Evolutionary conservation across 2,888 invertebrate genomes (phyloP), one percentile per base, ranked within the genome.

Genomic region (Rhogogaster chlorosoma): DNA sequence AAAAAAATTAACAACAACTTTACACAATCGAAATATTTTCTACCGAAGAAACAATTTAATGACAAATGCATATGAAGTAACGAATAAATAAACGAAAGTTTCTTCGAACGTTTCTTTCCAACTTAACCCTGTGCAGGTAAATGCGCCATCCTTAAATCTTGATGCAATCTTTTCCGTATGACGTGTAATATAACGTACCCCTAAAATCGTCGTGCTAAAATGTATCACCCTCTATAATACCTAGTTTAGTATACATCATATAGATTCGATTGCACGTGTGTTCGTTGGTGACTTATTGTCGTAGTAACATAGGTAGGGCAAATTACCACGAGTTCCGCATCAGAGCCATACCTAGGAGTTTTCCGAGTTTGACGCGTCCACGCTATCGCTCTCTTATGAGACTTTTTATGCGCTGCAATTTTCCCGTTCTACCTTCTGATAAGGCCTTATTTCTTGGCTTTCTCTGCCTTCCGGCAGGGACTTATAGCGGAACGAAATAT

Each of bases 391-490:
- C 70, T 75, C 53, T 82, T 78, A 83, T 83, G 29, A 77, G 77
- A 77, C 77, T 73, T 77, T 77, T 77, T 26, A 77, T 77, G 38
- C 77, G 49, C 77, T 77, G 45, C 77, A 77, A 77, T 53, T 77
- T 49, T 77, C 77, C 53, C 49, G 45, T 77, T 53, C 77, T 26
- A 10, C 22, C 4, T 26, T 77, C 49, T 53, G 49, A 77, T 82
- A 71, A 61, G 84, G 73, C 84, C 32, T 64, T 61, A 61, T 83
- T 84, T 57, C 83, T 57, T 84, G 26, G n/a, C 75, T 84, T 82
- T 45, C 29, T 29, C 78, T 53, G 15, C 36, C 57, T 42, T 18
- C 45, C 9, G 42, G 75, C 26, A 45, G 42, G 42, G 36, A 38
- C 75, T 45, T 45, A 15, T 38, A 71, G 26, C n/a, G 38, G 15